These are phyloP conservation scores for Sesia apiformis DNA, from an alignment of 2,888 invertebrate species.

Conservation along the genomic window DNA sequence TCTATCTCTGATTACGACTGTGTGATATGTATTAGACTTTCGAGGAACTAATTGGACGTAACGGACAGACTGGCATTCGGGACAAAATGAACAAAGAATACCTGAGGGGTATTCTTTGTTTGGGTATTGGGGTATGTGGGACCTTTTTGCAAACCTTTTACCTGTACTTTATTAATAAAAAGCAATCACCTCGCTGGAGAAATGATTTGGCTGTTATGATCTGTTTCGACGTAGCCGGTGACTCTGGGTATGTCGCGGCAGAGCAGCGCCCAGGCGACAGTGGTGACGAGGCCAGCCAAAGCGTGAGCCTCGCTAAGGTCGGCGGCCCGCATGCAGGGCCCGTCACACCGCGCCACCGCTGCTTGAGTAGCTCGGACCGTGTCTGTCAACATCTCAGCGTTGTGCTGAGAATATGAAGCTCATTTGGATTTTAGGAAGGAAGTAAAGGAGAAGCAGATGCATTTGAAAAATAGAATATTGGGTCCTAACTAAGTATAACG, in stretches of 20 bases:
- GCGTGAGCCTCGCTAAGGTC: conserved; percentile 64
- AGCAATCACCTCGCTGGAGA: conserved; percentile 48
- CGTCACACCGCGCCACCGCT: conserved; percentile 34
- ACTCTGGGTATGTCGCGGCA: conserved; percentile 49
- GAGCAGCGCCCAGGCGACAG: conserved; percentile 47
- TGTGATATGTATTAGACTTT: too few relatives aligned
- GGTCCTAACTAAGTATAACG: too few relatives aligned
- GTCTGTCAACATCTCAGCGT: conserved; percentile 49
- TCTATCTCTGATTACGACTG: too few relatives aligned
- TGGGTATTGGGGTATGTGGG: too few relatives aligned
- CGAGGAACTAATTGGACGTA: too few relatives aligned
- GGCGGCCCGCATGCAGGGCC: conserved; percentile 31
- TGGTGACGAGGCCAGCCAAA: conserved; percentile 46
- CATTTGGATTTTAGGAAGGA: too few relatives aligned
- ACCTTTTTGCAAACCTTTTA: too few relatives aligned
- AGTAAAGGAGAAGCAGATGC: too few relatives aligned
- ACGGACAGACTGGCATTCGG: too few relatives aligned
- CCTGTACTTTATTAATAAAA: neutral
- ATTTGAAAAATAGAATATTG: too few relatives aligned
- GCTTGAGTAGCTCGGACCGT: conserved; percentile 39
- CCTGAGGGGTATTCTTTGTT: too few relatives aligned
- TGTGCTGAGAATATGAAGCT: conserved; percentile 27
- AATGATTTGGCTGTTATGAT: conserved; percentile 38
- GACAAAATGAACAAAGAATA: too few relatives aligned
- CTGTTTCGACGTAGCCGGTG: conserved; percentile 54